Percentiles rank a stretch among this genome's conserved stretches.
Conservation (phyloP, 2,888 invertebrate species). For the Ormyrus labotus region DNA sequence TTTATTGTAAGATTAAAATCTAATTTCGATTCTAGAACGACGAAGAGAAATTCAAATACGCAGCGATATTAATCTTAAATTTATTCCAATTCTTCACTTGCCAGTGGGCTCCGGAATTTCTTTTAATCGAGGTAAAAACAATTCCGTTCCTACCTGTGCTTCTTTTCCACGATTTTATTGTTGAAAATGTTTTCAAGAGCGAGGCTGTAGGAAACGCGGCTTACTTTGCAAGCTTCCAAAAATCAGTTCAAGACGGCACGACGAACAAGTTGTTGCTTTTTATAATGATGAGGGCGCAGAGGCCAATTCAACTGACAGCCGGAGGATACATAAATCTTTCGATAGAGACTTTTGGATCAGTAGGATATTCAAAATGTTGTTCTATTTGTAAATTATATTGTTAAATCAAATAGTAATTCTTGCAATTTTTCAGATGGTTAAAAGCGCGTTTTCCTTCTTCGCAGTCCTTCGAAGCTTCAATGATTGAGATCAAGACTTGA, state of each 20-base stretch:
- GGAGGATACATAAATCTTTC: constrained; percentile 35
- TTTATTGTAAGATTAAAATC: not conserved
- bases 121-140: constrained; percentile 29
- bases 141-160: not conserved
- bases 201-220: constrained; percentile 12
- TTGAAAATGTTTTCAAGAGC: constrained; percentile 14
- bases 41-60: not conserved
- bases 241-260: not conserved
- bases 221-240: constrained; percentile 21
- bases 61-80: constrained; percentile 5
- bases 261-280: constrained; percentile 19
- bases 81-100: constrained; percentile 23
- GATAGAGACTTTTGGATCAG: constrained; percentile 25
- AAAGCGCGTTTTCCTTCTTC: constrained; percentile 35
- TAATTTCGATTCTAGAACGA: not conserved
- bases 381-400: not conserved
- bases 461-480: constrained; percentile 1
- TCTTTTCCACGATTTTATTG: too few species aligned
- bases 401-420: not conserved
- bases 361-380: not conserved
- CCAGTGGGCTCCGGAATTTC: constrained; percentile 40
- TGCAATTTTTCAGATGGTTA: constrained; percentile 33
- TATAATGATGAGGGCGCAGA: constrained; percentile 30
- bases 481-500: too few species aligned
- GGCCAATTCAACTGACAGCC: constrained; percentile 40